Conservation (phyloP, 2,888 invertebrate species). For the Reticulitermes lucifugus region DNA sequence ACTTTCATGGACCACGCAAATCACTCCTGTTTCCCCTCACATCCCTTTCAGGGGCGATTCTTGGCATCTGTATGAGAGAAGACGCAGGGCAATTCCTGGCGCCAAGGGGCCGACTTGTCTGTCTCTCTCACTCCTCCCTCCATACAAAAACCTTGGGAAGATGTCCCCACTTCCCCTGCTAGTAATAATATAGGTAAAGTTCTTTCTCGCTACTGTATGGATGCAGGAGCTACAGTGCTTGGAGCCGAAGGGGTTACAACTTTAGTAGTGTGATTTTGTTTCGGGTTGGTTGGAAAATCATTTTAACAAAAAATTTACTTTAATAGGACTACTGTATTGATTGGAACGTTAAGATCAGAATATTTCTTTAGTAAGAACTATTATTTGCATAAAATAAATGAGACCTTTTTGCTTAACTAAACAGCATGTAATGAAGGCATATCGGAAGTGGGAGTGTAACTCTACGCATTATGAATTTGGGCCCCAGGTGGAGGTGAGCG, state of each 20-base stretch:
- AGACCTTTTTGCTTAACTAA: too few species aligned
- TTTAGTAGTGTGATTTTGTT: too few species aligned
- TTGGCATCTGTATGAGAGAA: conserved; percentile 38
- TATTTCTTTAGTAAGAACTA: too few species aligned
- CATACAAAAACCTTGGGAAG: conserved; percentile 37
- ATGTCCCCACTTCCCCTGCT: conserved; percentile 14
- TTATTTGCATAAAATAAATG: too few species aligned
- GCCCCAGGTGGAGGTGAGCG: too few species aligned
- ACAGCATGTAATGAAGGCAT: too few species aligned
- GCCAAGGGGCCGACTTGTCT: conserved; percentile 25
- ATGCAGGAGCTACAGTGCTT: not conserved
- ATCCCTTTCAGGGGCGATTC: conserved; percentile 18
- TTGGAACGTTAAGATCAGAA: too few species aligned
- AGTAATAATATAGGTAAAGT: conserved; percentile 40
- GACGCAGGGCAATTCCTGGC: conserved; percentile 42
- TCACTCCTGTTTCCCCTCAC: not conserved
- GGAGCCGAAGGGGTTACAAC: not conserved
- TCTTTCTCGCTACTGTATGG: conserved; percentile 26
- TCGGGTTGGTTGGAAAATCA: too few species aligned
- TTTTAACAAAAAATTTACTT: too few species aligned
- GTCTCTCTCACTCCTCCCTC: not conserved
- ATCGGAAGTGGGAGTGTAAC: too few species aligned
- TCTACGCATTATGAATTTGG: too few species aligned
- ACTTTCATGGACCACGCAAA: conserved; percentile 17
- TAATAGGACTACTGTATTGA: too few species aligned